Evolutionary conservation across 1,140 invertebrate genomes (phyloP), one percentile per base, ranked within the genome.

Genomic region (Tetramorium parvispinum): DNA sequence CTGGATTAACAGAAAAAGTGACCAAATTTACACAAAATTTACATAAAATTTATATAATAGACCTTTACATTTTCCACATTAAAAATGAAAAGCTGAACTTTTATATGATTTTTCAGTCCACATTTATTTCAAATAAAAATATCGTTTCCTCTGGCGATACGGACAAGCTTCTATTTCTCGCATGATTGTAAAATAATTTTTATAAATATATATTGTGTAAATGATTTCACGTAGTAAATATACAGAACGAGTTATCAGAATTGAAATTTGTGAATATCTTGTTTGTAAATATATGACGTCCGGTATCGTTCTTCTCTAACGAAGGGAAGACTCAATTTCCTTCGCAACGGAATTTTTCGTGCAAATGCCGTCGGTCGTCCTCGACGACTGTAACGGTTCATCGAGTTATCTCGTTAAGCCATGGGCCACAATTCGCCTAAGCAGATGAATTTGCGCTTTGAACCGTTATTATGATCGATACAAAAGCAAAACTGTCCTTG

Each of bases 351-450:
- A 57, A 55, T 70, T 68, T 53, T 81, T 70, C 49, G 46, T 63
- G 32, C 21, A 53, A 59, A 65, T 65, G 24, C 24, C 5, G 27
- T 66, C 43, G 32, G 46, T 53, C 32, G 32, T 46, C 5, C 49
- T 57, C 51, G 32, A 24, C 77, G 13, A 51, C n/a, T 63, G 10
- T 13, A 70, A 70, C 37, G 32, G 46, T 55, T 37, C 0, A 66
- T 66, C 61, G 32, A 81, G 32, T 81, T 81, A 81, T 70, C 51
- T 81, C 65, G 37, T 81, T 70, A 68, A 55, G 21, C 11, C 4
- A n/a, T 13, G 7, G 16, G 37, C 7, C 18, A 18, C 27, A n/a
- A 49, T 37, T 81, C 32, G 46, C 21, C 43, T 66, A 66, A 79
- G 59, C 59, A 27, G n/a, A 18, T 7, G 21, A 66, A 66, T 37